Base-by-base conservation (phyloP, 92 coral and sea anemone species). In the Meandrina meandrites region DNA sequence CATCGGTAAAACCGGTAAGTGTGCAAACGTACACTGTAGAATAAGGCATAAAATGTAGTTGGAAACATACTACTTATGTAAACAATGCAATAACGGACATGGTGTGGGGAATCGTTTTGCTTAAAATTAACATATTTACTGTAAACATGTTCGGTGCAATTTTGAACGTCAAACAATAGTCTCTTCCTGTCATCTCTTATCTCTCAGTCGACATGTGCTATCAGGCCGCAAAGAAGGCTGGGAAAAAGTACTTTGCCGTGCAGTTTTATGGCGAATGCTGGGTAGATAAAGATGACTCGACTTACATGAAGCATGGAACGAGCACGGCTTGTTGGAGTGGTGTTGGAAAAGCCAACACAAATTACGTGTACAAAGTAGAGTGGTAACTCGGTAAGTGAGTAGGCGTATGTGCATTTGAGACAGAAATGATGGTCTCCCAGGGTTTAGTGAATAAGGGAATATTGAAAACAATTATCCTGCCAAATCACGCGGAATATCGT, bases 211-310 rank as follows among this genome's bases (percentile, higher is more conserved):
- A 83, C 37, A 53, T 90, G 22, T 93, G 96, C 84, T 93, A 93
- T 76, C 79, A 91, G 48, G 94, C 90, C 47, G 95, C 98, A 17
- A 94, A 93, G 87, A 67, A 84, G 58, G 91, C 79, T 24, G 91
- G 95, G 31, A 93, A 86, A 81, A 53, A 51, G 68, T 94, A 92
- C 86, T 95, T 95, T 68, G 91, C 98, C 3, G 91, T 95, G 86
- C 98, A 95, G 93, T 95, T 92, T 87, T 95, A 85, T 45, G 98
- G 97, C 37, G 98, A 95, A 82, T 95, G 98, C 62, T 95, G 98
- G 98, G 98, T 92, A 10, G 87, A 94, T 21, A 83, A 92, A 70
- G 92, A 84, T 45, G 90, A 66, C 8, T 58, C 82, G 27, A 77
- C 79, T 57, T 94, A 87, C 86, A 80, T 70, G 78, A 88, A 83